These are phyloP conservation scores for Ahaetulla prasina DNA, from an alignment of 2,113 vertebrate genomes.

Conservation along the genomic window DNA sequence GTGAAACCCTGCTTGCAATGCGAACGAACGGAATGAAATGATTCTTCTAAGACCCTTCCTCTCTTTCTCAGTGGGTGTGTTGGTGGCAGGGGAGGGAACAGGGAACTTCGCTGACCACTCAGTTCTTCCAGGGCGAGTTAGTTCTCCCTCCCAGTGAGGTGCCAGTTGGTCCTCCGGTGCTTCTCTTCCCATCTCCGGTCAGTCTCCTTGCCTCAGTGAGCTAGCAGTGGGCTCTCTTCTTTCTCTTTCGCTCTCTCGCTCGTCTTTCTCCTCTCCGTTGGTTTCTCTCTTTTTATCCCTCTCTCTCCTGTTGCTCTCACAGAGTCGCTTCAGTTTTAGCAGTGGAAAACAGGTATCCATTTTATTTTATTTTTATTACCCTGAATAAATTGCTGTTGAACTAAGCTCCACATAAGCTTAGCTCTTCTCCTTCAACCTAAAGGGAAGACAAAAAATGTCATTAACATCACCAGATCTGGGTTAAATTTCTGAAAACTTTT, in stretches of 20 bases:
- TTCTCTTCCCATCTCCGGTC: conserved; percentile 67
- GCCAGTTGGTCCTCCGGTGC: conserved; percentile 66
- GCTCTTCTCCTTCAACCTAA: conserved; percentile 83
- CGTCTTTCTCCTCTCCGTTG: conserved; percentile 67
- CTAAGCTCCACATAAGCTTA: conserved; percentile 89
- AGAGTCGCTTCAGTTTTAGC: conserved; percentile 98
- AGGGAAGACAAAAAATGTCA: not conserved
- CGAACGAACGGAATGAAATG: conserved; percentile 75
- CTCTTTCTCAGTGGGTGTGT: conserved; percentile 29
- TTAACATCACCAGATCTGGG: not conserved
- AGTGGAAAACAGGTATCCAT: conserved; percentile 98
- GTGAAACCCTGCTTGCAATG: conserved; percentile 64
- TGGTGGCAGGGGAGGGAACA: conserved; percentile 59
- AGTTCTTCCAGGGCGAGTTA: conserved; percentile 61
- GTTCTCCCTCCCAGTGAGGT: conserved; percentile 64
- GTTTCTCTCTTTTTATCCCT: conserved; percentile 72
- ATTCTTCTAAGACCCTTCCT: conserved; percentile 72
- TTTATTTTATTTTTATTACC: conserved; percentile 95
- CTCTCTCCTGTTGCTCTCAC: conserved; percentile 91
- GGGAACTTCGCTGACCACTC: conserved; percentile 70
- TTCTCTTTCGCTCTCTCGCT: conserved; percentile 66
- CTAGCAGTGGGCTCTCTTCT: conserved; percentile 76
- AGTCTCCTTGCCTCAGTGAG: conserved; percentile 75
- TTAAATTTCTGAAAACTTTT: too few species aligned
- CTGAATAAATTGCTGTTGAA: conserved; percentile 95